These are phyloP conservation scores for Aradophagus sp. DNA, from an alignment of 1,140 invertebrate species.

Conservation along the genomic window DNA sequence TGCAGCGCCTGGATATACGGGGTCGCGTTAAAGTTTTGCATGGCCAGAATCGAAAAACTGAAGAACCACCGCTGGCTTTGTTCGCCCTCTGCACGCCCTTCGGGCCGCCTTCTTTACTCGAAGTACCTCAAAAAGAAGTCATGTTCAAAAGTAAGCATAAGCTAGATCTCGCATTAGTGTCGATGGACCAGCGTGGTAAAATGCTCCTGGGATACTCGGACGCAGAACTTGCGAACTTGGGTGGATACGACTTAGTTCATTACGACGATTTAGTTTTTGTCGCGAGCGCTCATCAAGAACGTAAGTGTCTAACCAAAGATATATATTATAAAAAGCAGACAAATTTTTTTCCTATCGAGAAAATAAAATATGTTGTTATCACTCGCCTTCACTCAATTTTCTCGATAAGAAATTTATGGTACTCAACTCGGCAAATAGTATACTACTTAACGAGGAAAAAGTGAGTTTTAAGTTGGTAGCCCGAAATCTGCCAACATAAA, in stretches of 20 bases:
- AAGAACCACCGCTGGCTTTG: constrained; percentile 93
- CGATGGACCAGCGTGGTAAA: constrained; percentile 98
- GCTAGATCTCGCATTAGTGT: constrained; percentile 94
- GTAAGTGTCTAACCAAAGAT: too few relatives aligned
- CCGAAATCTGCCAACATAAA: too few relatives aligned
- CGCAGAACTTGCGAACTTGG: constrained; percentile 91
- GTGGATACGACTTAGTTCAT: constrained; percentile 97
- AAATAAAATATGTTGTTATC: too few relatives aligned
- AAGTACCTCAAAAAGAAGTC: constrained; percentile 94
- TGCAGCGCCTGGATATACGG: constrained; percentile 97
- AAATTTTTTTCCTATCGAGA: too few relatives aligned
- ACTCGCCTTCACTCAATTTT: too few relatives aligned
- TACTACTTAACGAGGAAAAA: too few relatives aligned
- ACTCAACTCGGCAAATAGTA: too few relatives aligned
- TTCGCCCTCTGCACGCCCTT: constrained; percentile 99
- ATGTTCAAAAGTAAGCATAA: constrained; percentile 99
- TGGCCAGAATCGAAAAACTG: constrained; percentile 95
- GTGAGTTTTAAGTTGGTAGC: too few relatives aligned
- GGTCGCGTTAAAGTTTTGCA: constrained; percentile 96
- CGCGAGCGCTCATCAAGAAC: constrained; percentile 98
- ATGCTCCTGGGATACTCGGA: constrained; percentile 95
- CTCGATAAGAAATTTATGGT: too few relatives aligned
- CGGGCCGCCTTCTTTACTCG: constrained; percentile 92
- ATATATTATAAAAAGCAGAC: too few relatives aligned
- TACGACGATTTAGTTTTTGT: constrained; percentile 98